A percentile compares a stretch with the other conserved stretches of the same genome.
Conservation (phyloP, 2,888 invertebrate species). For the Sarcophaga carnaria region DNA sequence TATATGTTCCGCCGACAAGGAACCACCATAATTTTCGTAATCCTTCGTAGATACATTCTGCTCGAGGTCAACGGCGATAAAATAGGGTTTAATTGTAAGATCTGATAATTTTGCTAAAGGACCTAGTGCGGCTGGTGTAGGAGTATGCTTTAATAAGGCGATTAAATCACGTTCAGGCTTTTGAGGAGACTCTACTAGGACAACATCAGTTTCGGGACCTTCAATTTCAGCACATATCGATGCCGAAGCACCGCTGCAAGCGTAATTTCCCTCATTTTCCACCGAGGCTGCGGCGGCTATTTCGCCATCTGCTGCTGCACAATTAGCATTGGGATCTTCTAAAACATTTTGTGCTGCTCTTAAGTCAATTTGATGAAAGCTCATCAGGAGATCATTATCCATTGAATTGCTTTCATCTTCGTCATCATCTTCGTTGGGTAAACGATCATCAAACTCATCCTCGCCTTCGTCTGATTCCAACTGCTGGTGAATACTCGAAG, state of each 20-base stretch:
- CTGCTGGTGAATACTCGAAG: constrained; percentile 52
- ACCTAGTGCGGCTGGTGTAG: constrained; percentile 76
- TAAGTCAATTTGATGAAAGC: constrained; percentile 84
- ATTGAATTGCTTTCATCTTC: constrained; percentile 85
- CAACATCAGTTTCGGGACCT: constrained; percentile 90
- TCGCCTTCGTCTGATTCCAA: constrained; percentile 51
- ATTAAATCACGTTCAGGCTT: constrained; percentile 87
- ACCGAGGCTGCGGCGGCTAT: constrained; percentile 73
- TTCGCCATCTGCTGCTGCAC: constrained; percentile 77
- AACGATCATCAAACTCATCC: constrained; percentile 44
- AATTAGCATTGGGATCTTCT: constrained; percentile 83
- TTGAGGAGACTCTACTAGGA: constrained; percentile 89
- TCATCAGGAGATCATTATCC: constrained; percentile 84
- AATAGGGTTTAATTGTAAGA: constrained; percentile 82
- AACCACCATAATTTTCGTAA: constrained; percentile 78
- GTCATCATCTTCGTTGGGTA: constrained; percentile 79
- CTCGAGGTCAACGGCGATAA: constrained; percentile 86
- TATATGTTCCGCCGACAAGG: constrained; percentile 83
- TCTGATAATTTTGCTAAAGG: constrained; percentile 80
- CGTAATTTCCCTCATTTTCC: constrained; percentile 63
- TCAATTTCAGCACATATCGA: constrained; percentile 91
- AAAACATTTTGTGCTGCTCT: constrained; percentile 75
- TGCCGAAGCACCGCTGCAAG: constrained; percentile 79
- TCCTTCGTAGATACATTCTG: constrained; percentile 74
- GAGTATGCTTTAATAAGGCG: constrained; percentile 86